Percentiles rank a stretch among this genome's conserved stretches.
phyloP scores from a whole-genome alignment of 2,797 vertebrate species.

The Semotilus atromaculatus region DNA sequence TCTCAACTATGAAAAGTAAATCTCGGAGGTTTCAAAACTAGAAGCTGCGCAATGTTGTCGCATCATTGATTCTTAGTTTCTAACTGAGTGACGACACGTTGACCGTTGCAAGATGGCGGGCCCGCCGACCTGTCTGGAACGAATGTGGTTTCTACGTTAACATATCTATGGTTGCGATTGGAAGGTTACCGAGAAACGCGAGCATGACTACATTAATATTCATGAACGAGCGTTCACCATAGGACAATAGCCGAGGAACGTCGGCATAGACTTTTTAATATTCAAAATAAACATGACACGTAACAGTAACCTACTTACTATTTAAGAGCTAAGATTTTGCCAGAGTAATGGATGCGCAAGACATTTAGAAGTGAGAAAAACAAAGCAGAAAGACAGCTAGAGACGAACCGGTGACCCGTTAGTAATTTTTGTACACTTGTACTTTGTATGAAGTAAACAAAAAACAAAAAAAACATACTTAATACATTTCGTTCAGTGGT shows the following conservation, averaged over 20 bases:
- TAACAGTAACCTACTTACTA: not conserved
- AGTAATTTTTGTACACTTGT: not conserved
- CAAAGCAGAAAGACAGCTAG: not conserved
- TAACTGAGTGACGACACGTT: too few species aligned
- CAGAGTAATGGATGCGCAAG: not conserved
- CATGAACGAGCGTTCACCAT: not conserved
- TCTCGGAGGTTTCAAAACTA: too few species aligned
- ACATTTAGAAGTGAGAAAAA: conserved; percentile 24
- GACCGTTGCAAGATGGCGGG: too few species aligned
- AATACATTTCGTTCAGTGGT: too few species aligned
- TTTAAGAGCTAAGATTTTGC: not conserved
- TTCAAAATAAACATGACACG: not conserved
- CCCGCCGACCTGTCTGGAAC: too few species aligned
- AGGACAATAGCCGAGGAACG: not conserved
- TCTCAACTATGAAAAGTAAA: too few species aligned
- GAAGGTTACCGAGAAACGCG: not conserved
- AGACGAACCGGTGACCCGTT: not conserved
- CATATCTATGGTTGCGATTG: not conserved
- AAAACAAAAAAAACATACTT: too few species aligned
- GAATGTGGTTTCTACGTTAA: too few species aligned
- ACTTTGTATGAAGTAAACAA: too few species aligned
- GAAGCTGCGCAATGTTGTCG: too few species aligned
- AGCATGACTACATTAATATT: not conserved
- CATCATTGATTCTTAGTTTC: too few species aligned
- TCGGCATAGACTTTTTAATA: not conserved